Percentiles rank a stretch among this genome's conserved stretches.
phyloP scores from a whole-genome alignment of 2,888 invertebrate genomes.

The Hetaerina titia region DNA sequence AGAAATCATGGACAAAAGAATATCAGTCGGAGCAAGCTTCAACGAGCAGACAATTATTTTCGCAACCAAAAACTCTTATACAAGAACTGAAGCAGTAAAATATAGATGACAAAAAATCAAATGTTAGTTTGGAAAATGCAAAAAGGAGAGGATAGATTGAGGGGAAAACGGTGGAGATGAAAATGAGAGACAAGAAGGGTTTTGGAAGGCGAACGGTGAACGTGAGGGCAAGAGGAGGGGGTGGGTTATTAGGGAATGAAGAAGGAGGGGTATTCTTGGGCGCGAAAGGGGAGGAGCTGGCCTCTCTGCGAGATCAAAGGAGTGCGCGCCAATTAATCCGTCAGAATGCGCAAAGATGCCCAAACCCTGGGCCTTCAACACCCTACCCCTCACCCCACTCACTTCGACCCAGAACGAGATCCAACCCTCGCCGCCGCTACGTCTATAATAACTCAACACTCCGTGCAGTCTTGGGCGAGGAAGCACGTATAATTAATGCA shows the following conservation, averaged over 20 bases:
- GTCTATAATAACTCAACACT: neutral
- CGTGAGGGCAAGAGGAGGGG: neutral
- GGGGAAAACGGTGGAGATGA: neutral
- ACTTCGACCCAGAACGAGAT: neutral
- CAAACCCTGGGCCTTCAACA: neutral
- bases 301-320: conserved; percentile 22
- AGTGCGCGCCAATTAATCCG: conserved; percentile 40
- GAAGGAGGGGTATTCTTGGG: neutral
- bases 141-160: neutral
- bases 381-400: neutral
- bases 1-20: too few relatives aligned
- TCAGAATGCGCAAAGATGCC: conserved; percentile 26
- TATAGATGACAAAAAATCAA: too few relatives aligned
- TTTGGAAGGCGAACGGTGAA: neutral
- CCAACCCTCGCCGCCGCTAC: neutral
- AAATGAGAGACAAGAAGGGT: neutral
- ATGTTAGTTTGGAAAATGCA: neutral
- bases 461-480: neutral
- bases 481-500: conserved; percentile 37
- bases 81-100: too few relatives aligned
- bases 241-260: neutral
- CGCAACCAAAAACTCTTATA: too few relatives aligned
- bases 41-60: too few relatives aligned
- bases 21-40: too few relatives aligned
- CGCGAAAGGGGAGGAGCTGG: neutral